These are phyloP conservation scores for Myotis vivesi DNA, from an alignment of 2,797 vertebrate genomes.

Conservation along the genomic window DNA sequence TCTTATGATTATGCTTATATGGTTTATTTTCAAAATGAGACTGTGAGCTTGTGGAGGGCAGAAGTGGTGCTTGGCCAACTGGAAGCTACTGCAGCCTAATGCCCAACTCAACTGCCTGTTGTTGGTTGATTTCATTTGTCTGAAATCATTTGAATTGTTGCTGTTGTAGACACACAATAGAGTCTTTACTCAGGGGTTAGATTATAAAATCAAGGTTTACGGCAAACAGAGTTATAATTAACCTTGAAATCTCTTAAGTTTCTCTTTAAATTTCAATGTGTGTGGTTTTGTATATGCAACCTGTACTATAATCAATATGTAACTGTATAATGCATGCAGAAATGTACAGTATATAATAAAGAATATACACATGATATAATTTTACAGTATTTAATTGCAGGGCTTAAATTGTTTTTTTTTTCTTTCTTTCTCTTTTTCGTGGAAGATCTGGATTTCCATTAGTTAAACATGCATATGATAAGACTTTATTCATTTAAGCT, in stretches of 20 bases:
- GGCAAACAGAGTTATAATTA: constrained; percentile 61
- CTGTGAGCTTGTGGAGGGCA: neutral
- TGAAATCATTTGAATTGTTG: constrained; percentile 39
- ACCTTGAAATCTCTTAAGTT: constrained; percentile 54
- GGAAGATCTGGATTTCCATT: constrained; percentile 41
- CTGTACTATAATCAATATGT: constrained; percentile 38
- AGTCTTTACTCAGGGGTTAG: constrained; percentile 45
- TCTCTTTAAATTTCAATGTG: constrained; percentile 13
- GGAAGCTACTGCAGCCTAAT: neutral
- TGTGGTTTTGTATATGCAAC: neutral
- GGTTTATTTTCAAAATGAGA: neutral
- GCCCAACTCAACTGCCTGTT: neutral
- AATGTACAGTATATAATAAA: constrained; percentile 34
- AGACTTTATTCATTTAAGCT: neutral
- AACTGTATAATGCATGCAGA: neutral
- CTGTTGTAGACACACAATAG: neutral
- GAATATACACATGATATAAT: constrained; percentile 46
- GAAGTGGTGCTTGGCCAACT: neutral
- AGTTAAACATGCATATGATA: constrained; percentile 29
- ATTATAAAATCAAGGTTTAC: constrained; percentile 51
- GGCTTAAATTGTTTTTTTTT: constrained; percentile 35
- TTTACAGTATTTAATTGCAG: constrained; percentile 50
- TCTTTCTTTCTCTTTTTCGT: neutral
- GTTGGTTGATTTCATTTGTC: neutral
- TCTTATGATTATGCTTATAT: neutral